Evolutionary conservation across 2,797 vertebrate genomes (phyloP), one percentile per base, ranked within the genome.

Genomic region (Eleutherodactylus coqui): DNA sequence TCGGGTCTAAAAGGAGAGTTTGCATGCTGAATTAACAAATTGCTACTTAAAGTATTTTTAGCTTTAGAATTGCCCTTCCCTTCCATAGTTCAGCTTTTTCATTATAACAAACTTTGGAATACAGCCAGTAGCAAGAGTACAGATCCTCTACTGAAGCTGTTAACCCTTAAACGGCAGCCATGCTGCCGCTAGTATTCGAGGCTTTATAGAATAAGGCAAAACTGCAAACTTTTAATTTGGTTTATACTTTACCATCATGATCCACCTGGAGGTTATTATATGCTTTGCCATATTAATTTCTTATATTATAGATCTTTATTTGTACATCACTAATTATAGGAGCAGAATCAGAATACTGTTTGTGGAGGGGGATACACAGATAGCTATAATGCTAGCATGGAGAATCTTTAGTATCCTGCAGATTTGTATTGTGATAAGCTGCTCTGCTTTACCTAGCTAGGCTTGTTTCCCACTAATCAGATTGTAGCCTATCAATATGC

Each of bases 21-120:
- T n/a, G 45, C 70, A 45, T 27, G 19, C 38, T 27, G 41, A 41
- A 45, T 73, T n/a, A 73, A 7, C 21, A 73, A 16, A 73, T 14
- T 45, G 41, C 70, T 43, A 16, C 41, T 73, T 27, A 67, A 21
- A 36, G 24, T 73, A 73, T 73, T 73, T 73, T 73, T 76, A 29
- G 21, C 29, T 79, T 10, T 79, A n/a, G 60, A 73, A 27, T 73
- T 27, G 70, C 70, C 41, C 70, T 72, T 73, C 70, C 24, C 41
- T 45, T 73, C 24, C 13, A 73, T 73, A 73, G 41, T 73, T 73
- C 70, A 45, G 41, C 70, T 73, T 73, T 27, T 73, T 45, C 41
- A 45, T 73, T 73, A 16, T n/a, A 45, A 27, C 1, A 45, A 73
- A n/a, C 41, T 41, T 45, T 73, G 70, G 70, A 43, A 16, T 73